Evolutionary conservation across 1,140 invertebrate genomes (phyloP).

Genomic region (Rhopalosiphum maidis): DNA sequence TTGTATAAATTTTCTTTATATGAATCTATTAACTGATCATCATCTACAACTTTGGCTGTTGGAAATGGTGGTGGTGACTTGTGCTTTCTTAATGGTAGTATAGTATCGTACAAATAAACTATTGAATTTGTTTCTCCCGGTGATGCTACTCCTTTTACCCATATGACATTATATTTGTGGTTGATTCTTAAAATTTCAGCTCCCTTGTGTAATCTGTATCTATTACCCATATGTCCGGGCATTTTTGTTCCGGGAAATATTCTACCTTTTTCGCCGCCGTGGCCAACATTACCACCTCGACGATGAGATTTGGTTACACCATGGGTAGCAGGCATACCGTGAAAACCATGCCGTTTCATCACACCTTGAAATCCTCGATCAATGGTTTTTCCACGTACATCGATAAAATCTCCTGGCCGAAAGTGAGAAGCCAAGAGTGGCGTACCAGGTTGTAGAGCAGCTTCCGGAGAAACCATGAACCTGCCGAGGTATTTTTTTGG

Average conservation of each 20-base stretch:
- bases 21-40: conserved; percentile 73
- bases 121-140: conserved; percentile 83
- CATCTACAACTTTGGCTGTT: conserved; percentile 70
- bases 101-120: conserved; percentile 83
- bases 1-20: conserved; percentile 75
- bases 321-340: conserved; percentile 90
- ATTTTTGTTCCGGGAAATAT: conserved; percentile 96
- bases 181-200: conserved; percentile 86
- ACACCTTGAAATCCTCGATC: conserved; percentile 98
- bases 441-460: conserved; percentile 87
- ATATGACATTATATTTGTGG: conserved; percentile 92
- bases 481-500: conserved; percentile 84
- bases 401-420: conserved; percentile 87
- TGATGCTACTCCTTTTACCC: conserved; percentile 79
- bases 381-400: conserved; percentile 88
- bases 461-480: conserved; percentile 87
- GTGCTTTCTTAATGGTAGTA: conserved; percentile 69
- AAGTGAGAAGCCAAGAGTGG: conserved; percentile 89
- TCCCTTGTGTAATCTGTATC: conserved; percentile 72
- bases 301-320: conserved; percentile 96
- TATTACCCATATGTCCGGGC: conserved; percentile 96
- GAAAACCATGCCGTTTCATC: conserved; percentile 94
- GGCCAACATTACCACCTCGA: conserved; percentile 87
- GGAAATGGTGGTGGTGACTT: conserved; percentile 78
- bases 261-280: conserved; percentile 80